Base-by-base conservation (phyloP, 2,888 invertebrate genomes). In the Diadromus collaris region DNA sequence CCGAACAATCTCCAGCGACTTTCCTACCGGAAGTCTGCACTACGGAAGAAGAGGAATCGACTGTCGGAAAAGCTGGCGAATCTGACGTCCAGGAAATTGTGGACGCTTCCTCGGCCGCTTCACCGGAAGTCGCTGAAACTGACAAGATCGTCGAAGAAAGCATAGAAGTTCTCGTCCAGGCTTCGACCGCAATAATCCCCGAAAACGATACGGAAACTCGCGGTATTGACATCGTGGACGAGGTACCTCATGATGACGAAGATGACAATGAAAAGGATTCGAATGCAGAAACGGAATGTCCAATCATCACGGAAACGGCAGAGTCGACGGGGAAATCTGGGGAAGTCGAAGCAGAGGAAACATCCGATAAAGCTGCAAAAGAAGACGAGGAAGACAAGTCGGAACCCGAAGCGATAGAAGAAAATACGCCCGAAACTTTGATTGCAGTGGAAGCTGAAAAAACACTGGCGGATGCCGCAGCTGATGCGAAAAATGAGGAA, bases 1-100 rank as follows among this genome's bases (percentile, higher is more conserved):
- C 58, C 2, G 58, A 41, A 27, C 24, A 56, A 67, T 56, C 46
- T 21, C n/a, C 24, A 10, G n/a, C 32, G 19, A 29, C 38, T n/a
- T 10, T n/a, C 44, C 24, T 24, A 9, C 32, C 54, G 41, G 60
- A 65, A 60, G 38, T 32, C 4, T 63, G 6, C 6, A 61, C 10
- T 2, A 60, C n/a, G 7, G 58, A 48, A 13, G 46, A 58, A 24
- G n/a, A 77, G 51, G 21, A 73, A 56, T 54, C 21, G 13, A 56
- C 13, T 21, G 64, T 63, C 58, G 48, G 67, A 19, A 67, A 73
- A 21, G 63, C 60, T 5, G 65, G 44, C 29, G 63, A 76, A 19
- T 70, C n/a, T 21, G 60, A 70, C 48, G 16, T 10, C 2, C 32
- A 3, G 16, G 46, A 48, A 60, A n/a, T 24, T 56, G 21, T 10